These are phyloP conservation scores for Microcebus murinus DNA, from an alignment of 2,113 vertebrate genomes.

Conservation along the genomic window DNA sequence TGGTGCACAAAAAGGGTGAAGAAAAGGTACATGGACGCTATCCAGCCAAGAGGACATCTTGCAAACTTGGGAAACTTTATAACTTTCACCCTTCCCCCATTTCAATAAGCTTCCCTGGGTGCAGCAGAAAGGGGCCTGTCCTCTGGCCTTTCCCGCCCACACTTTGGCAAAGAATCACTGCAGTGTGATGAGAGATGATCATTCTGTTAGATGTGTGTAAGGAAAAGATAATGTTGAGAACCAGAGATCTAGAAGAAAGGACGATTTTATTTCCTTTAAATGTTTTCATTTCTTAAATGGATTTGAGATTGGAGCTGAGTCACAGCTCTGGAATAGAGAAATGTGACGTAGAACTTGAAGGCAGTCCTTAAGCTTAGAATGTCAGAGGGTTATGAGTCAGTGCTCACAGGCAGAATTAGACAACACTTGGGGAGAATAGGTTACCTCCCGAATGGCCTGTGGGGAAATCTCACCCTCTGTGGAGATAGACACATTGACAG, in stretches of 20 bases:
- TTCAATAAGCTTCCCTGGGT: not conserved
- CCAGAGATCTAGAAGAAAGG: not conserved
- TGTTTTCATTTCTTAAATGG: conserved; percentile 16
- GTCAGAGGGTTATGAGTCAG: not conserved
- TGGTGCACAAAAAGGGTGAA: not conserved
- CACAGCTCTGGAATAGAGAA: not conserved
- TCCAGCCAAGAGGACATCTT: not conserved
- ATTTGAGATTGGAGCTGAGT: conserved; percentile 25
- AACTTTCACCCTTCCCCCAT: not conserved
- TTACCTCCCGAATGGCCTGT: not conserved
- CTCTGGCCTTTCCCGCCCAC: not conserved
- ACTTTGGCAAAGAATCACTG: not conserved
- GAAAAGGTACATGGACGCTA: not conserved
- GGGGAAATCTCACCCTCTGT: not conserved
- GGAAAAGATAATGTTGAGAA: not conserved
- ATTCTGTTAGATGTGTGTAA: not conserved
- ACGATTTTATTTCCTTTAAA: not conserved
- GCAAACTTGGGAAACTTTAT: not conserved
- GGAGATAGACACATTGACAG: not conserved
- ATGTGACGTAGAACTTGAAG: not conserved
- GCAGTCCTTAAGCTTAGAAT: not conserved
- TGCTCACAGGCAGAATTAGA: not conserved
- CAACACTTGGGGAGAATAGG: not conserved
- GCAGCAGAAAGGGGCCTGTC: not conserved
- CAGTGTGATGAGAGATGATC: not conserved